These are phyloP conservation scores for Falco cherrug DNA, from an alignment of 2,797 vertebrate species.

Conservation along the genomic window DNA sequence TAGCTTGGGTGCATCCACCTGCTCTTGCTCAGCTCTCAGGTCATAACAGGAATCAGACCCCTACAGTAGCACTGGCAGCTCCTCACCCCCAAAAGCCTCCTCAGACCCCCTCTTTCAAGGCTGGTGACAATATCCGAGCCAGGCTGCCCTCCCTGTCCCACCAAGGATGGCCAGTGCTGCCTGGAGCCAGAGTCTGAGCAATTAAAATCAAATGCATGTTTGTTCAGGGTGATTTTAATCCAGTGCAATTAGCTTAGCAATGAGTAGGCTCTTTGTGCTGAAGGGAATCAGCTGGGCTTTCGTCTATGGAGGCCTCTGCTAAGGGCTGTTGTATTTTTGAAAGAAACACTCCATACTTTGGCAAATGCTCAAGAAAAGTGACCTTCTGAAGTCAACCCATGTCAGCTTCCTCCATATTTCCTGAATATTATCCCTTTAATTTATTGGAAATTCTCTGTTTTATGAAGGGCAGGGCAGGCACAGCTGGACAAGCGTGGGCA, in stretches of 20 bases:
- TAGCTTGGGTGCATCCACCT: background rate
- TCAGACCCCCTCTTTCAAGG: background rate
- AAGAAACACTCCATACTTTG: background rate
- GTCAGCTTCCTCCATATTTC: background rate
- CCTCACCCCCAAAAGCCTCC: background rate
- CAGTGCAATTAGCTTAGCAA: background rate
- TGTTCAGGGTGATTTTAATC: background rate
- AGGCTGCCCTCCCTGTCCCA: background rate
- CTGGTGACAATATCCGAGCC: background rate
- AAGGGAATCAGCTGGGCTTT: background rate
- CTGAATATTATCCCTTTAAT: background rate
- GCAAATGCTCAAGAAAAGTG: background rate
- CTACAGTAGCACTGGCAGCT: background rate
- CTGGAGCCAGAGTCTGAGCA: background rate
- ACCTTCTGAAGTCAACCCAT: background rate
- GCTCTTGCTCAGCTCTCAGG: background rate
- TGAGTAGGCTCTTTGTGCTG: background rate
- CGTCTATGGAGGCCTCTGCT: background rate
- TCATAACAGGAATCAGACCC: background rate
- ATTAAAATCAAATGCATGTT: background rate
- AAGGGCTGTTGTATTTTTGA: background rate
- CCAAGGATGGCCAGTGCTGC: rapidly evolving
- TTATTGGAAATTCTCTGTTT: background rate
- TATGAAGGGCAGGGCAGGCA: background rate
- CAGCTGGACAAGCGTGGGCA: background rate